A percentile compares a stretch with the other conserved stretches of the same genome.
These are phyloP conservation scores for Teleiodes luculella DNA, from an alignment of 2,888 invertebrate species.

Conservation along the genomic window DNA sequence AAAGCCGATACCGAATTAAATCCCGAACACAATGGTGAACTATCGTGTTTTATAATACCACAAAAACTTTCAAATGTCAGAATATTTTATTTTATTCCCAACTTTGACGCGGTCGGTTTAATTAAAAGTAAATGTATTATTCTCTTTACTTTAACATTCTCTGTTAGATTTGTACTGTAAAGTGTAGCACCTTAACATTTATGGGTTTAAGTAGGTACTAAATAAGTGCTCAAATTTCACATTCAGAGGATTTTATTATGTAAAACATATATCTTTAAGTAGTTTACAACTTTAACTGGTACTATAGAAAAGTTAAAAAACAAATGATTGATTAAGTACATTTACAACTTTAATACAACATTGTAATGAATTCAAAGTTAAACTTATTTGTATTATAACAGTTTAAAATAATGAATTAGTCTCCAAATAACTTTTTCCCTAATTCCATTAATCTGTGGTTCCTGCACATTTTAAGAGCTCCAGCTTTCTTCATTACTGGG, in stretches of 20 bases:
- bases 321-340: conserved; percentile 17
- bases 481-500: conserved; percentile 87
- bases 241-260: background rate
- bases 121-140: no score
- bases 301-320: background rate
- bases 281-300: conserved; percentile 13
- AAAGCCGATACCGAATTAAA: conserved; percentile 47
- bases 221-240: no score
- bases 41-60: no score
- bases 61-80: no score
- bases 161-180: background rate
- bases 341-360: conserved; percentile 12
- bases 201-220: no score
- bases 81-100: no score
- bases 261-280: background rate
- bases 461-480: conserved; percentile 89
- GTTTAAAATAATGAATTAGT: conserved; percentile 71
- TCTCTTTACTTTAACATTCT: no score
- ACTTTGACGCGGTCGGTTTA: no score
- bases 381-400: background rate
- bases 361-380: background rate
- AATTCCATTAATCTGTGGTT: conserved; percentile 93
- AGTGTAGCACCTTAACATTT: no score
- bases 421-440: conserved; percentile 92
- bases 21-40: background rate